Evolutionary conservation across 2,888 invertebrate species (phyloP).

Genomic region (Flabesymbios commensalis): DNA sequence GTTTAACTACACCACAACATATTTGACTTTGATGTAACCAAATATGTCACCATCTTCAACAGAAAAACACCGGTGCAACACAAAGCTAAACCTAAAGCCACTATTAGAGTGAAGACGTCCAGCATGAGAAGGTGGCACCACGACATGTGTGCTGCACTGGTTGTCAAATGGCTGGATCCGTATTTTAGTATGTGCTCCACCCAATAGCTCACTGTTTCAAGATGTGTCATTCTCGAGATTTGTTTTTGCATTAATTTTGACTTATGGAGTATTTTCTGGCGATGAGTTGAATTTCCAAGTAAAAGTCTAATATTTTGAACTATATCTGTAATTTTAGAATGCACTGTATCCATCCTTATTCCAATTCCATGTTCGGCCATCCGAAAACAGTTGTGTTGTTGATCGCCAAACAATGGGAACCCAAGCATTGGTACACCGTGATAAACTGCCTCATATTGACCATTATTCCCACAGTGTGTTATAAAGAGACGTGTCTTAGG

Average conservation of each 20-base stretch:
- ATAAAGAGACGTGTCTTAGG: not conserved
- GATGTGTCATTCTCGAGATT: no score
- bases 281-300: not conserved
- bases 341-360: not conserved
- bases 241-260: not conserved
- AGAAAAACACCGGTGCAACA: no score
- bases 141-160: not conserved
- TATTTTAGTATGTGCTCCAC: not conserved
- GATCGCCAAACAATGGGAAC: not conserved
- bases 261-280: not conserved
- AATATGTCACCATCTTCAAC: no score
- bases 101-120: no score
- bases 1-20: no score
- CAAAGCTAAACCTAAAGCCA: no score
- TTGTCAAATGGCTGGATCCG: not conserved
- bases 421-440: not conserved
- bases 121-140: not conserved
- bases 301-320: not conserved
- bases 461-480: not conserved
- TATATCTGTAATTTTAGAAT: not conserved
- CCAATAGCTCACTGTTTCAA: not conserved
- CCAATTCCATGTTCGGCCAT: not conserved
- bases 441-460: not conserved
- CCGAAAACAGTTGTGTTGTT: not conserved
- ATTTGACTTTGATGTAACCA: no score